Percentiles rank a stretch among this genome's conserved stretches.
Evolutionary conservation across 2,797 vertebrate species (phyloP).

Genomic region (Artibeus jamaicensis): DNA sequence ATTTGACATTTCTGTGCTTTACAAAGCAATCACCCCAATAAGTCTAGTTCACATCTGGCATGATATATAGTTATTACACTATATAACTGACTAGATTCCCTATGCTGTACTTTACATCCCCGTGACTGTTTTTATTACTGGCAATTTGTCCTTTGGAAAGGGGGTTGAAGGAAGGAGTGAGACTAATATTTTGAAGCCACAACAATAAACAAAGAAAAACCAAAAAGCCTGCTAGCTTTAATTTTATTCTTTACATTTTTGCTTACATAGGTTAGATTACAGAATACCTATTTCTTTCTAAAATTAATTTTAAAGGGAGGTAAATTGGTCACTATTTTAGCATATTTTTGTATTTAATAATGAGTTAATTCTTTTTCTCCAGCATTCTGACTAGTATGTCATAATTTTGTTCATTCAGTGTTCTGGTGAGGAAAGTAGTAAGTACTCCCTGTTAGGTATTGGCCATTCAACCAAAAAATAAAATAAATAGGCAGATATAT

Average conservation of each 20-base stretch:
- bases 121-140: background rate
- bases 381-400: background rate
- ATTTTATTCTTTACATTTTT: background rate
- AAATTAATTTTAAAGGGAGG: background rate
- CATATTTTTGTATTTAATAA: background rate
- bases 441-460: background rate
- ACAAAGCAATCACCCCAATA: background rate
- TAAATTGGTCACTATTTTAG: background rate
- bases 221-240: background rate
- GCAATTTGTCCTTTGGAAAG: background rate
- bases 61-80: background rate
- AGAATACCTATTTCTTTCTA: background rate
- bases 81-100: background rate
- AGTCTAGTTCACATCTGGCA: background rate
- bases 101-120: background rate
- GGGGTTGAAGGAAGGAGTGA: background rate
- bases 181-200: slow-evolving; percentile 51
- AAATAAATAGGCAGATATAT: background rate
- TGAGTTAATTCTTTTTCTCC: background rate
- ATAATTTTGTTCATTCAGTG: background rate
- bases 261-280: background rate
- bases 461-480: background rate
- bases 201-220: background rate
- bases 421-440: background rate
- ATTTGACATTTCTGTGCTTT: background rate